Conservation (phyloP, 2,113 vertebrate genomes). For the Macroglossus sobrinus region DNA sequence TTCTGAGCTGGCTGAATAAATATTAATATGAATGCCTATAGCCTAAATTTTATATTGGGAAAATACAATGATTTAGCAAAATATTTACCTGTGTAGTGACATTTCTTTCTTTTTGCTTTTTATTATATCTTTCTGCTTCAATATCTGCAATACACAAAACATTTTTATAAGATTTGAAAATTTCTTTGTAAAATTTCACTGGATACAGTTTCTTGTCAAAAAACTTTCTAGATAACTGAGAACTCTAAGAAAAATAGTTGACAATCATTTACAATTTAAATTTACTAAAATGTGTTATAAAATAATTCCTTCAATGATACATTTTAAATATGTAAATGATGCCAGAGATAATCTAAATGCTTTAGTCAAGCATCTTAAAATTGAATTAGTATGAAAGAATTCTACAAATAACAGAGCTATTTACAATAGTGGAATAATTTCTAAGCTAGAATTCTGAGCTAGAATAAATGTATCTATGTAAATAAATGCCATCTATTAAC, state of each 20-base stretch:
- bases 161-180: constrained; percentile 52
- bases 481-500: constrained; percentile 29
- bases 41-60: background rate
- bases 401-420: constrained; percentile 4
- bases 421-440: background rate
- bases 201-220: background rate
- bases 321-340: constrained; percentile 32
- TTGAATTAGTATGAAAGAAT: background rate
- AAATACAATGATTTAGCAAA: constrained; percentile 25
- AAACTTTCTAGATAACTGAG: background rate
- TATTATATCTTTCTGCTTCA: constrained; percentile 60
- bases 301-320: constrained; percentile 9
- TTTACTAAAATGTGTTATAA: background rate
- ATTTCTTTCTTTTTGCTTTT: constrained; percentile 65
- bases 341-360: background rate
- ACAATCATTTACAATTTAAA: background rate
- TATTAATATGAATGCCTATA: background rate
- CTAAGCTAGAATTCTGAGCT: background rate
- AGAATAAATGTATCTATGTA: constrained; percentile 33
- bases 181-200: background rate
- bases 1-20: background rate
- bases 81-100: constrained; percentile 71
- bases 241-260: background rate
- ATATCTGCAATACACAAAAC: constrained; percentile 62
- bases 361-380: constrained; percentile 41